A percentile compares a stretch with the other conserved stretches of the same genome.
Conservation (phyloP, 2,888 invertebrate species). For the Drosophila dives region DNA sequence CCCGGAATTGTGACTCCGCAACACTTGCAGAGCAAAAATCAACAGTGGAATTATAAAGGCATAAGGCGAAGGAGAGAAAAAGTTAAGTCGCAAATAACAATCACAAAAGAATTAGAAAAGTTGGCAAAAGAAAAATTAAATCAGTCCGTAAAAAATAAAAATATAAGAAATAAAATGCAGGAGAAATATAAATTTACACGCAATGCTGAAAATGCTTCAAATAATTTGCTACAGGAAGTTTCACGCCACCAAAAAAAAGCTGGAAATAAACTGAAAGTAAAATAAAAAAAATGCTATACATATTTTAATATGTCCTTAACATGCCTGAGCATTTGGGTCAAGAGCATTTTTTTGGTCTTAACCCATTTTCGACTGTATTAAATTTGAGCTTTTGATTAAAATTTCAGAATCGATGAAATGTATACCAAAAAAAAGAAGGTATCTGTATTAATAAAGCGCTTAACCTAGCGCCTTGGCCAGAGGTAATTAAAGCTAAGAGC, state of each 20-base stretch:
- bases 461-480: conserved; percentile 16
- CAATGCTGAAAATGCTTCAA: conserved; percentile 49
- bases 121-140: conserved; percentile 57
- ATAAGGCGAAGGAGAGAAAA: conserved; percentile 28
- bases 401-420: conserved; percentile 6
- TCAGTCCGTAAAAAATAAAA: conserved; percentile 46
- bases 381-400: conserved; percentile 14
- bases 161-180: conserved; percentile 35
- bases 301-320: conserved; percentile 10
- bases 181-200: conserved; percentile 51
- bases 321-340: conserved; percentile 1
- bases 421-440: neutral
- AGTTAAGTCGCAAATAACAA: conserved; percentile 66
- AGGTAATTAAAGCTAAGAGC: conserved; percentile 55
- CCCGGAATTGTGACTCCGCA: conserved; percentile 34
- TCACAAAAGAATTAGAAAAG: conserved; percentile 71
- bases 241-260: conserved; percentile 29
- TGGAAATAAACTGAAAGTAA: neutral
- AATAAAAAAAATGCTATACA: conserved; percentile 2
- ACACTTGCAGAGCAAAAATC: conserved; percentile 6
- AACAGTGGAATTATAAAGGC: conserved; percentile 15
- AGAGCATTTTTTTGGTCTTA: conserved; percentile 1
- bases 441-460: conserved; percentile 33
- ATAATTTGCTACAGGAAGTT: conserved; percentile 62
- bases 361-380: conserved; percentile 1